Conservation (phyloP, 2,888 invertebrate species). For the Tetranychus truncatus region DNA sequence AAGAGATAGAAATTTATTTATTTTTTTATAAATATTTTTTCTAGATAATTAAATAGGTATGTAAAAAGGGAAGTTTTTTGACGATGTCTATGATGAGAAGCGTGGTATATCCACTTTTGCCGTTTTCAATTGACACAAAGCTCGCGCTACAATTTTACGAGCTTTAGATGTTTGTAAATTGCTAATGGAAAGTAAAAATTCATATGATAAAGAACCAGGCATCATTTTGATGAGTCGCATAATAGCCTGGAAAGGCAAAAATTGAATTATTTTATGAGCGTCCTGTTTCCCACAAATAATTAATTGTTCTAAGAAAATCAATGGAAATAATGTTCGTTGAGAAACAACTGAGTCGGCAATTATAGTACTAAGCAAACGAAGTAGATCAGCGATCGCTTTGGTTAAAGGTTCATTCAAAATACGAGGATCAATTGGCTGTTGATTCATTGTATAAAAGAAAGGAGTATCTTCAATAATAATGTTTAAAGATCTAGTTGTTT, state of each 20-base stretch:
- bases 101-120: constrained; percentile 6
- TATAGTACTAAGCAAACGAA: constrained; percentile 32
- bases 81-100: neutral
- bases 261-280: constrained; percentile 32
- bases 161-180: constrained; percentile 56
- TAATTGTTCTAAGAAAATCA: constrained; percentile 33
- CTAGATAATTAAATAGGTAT: too few relatives aligned
- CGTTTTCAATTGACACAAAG: constrained; percentile 55
- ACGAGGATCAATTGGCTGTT: neutral
- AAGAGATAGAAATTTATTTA: too few relatives aligned
- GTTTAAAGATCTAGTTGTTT: neutral
- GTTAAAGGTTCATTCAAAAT: constrained; percentile 31
- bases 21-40: too few relatives aligned
- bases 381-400: constrained; percentile 33
- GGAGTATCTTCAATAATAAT: constrained; percentile 12
- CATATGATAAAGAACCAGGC: constrained; percentile 55
- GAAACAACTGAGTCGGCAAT: constrained; percentile 31
- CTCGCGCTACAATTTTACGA: constrained; percentile 64
- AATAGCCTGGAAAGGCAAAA: constrained; percentile 33
- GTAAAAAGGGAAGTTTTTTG: too few relatives aligned
- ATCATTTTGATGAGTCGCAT: constrained; percentile 59
- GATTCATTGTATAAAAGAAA: neutral
- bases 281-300: constrained; percentile 33
- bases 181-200: constrained; percentile 54
- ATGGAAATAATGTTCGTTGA: constrained; percentile 33